These are phyloP conservation scores for Sorex maritimensis DNA, from an alignment of 2,797 vertebrate genomes.

Conservation along the genomic window DNA sequence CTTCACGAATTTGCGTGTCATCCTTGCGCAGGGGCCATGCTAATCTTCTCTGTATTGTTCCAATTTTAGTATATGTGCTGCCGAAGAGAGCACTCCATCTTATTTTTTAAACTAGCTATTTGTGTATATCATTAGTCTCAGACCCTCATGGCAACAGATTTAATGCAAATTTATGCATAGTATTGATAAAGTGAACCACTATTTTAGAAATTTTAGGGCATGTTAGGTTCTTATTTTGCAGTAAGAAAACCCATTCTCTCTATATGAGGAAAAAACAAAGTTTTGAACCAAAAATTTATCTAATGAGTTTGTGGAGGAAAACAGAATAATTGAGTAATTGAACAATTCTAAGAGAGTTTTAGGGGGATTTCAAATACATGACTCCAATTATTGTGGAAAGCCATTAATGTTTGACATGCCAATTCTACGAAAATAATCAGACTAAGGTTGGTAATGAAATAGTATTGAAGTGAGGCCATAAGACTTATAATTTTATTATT, in stretches of 20 bases:
- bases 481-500: slow-evolving; percentile 15
- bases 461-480: background rate
- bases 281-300: slow-evolving; percentile 47
- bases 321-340: background rate
- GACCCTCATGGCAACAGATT: background rate
- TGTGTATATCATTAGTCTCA: background rate
- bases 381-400: background rate
- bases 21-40: too few species aligned
- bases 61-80: too few species aligned
- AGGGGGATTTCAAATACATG: too few species aligned
- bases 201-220: slow-evolving; percentile 12
- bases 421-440: slow-evolving; percentile 23
- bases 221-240: slow-evolving; percentile 34
- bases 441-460: background rate
- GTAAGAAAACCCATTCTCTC: background rate
- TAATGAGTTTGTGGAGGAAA: slow-evolving; percentile 1
- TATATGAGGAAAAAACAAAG: slow-evolving; percentile 33
- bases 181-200: background rate
- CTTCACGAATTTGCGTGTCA: too few species aligned
- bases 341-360: background rate
- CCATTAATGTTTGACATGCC: background rate
- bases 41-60: too few species aligned
- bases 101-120: background rate
- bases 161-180: slow-evolving; percentile 8
- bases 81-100: too few species aligned